Evolutionary conservation across 2,113 vertebrate genomes (phyloP).

Genomic region (Piaya cayana): DNA sequence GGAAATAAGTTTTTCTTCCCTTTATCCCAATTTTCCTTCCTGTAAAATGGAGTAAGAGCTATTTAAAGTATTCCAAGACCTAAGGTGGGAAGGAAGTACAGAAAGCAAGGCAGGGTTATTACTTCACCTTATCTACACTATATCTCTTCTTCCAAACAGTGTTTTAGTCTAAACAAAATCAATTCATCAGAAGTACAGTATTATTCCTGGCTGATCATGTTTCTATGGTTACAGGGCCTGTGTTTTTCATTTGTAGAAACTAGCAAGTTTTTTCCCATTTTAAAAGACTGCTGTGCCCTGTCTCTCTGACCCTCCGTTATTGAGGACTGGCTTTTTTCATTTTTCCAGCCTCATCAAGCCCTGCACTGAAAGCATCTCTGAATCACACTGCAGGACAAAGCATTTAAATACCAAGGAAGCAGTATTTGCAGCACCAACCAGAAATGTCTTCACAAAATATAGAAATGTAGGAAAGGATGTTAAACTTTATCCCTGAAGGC

Average conservation of each 20-base stretch:
- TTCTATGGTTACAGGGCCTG: conserved; percentile 76
- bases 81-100: not conserved
- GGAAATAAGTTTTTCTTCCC: conserved; percentile 10
- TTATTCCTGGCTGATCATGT: conserved; percentile 73
- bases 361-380: conserved; percentile 7
- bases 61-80: not conserved
- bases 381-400: not conserved
- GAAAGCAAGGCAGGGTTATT: not conserved
- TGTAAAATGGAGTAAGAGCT: not conserved
- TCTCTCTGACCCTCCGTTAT: conserved; percentile 60
- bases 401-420: not conserved
- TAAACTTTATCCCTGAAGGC: not conserved
- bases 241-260: conserved; percentile 68
- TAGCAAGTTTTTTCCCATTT: conserved; percentile 50
- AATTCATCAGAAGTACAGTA: conserved; percentile 69
- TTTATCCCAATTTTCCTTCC: not conserved
- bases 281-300: conserved; percentile 15
- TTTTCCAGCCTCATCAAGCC: conserved; percentile 13
- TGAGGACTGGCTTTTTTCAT: conserved; percentile 58
- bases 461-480: not conserved
- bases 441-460: not conserved
- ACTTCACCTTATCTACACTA: not conserved
- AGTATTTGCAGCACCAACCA: not conserved
- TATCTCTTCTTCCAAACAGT: conserved; percentile 33
- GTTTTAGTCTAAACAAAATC: conserved; percentile 71